A percentile compares a stretch with the other conserved stretches of the same genome.
These are phyloP conservation scores for Diploscapter pachys DNA, from an alignment of 1,140 invertebrate species.

Conservation along the genomic window DNA sequence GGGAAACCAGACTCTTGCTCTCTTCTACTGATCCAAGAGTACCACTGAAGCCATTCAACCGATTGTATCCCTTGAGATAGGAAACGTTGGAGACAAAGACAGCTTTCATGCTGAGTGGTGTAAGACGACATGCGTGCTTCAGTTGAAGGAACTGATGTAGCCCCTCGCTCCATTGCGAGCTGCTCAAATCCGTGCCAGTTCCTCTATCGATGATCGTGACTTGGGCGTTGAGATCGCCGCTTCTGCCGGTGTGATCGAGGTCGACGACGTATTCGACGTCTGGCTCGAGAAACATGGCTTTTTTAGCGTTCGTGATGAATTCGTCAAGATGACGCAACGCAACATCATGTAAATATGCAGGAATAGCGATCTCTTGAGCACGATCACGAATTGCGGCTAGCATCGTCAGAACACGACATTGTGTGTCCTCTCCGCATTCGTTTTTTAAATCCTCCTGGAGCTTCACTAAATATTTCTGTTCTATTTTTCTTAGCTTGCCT, in stretches of 20 bases:
- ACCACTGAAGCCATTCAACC: slow-evolving; percentile 59
- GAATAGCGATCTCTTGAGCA: slow-evolving; percentile 2
- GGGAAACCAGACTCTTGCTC: slow-evolving; percentile 4
- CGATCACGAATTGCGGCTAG: neutral
- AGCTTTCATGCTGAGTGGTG: slow-evolving; percentile 57
- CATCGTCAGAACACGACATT: neutral
- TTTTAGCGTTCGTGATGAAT: slow-evolving; percentile 1
- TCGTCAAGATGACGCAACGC: slow-evolving; percentile 1
- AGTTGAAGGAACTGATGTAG: slow-evolving; percentile 62
- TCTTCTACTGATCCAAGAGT: slow-evolving; percentile 45
- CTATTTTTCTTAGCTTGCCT: slow-evolving; percentile 6
- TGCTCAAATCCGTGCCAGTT: slow-evolving; percentile 60
- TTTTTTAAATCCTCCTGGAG: neutral
- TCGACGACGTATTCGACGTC: slow-evolving; percentile 16
- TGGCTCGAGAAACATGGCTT: slow-evolving; percentile 2
- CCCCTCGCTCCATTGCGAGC: slow-evolving; percentile 60
- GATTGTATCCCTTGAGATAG: slow-evolving; percentile 58
- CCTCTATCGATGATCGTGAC: slow-evolving; percentile 56
- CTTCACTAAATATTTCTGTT: neutral
- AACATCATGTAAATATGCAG: neutral
- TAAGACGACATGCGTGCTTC: slow-evolving; percentile 60
- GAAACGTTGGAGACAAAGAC: slow-evolving; percentile 61
- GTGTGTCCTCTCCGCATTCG: neutral
- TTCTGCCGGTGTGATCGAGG: slow-evolving; percentile 4
- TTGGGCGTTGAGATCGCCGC: slow-evolving; percentile 6